Evolutionary conservation across 2,888 invertebrate genomes (phyloP).

Genomic region (Cantharis rustica): DNA sequence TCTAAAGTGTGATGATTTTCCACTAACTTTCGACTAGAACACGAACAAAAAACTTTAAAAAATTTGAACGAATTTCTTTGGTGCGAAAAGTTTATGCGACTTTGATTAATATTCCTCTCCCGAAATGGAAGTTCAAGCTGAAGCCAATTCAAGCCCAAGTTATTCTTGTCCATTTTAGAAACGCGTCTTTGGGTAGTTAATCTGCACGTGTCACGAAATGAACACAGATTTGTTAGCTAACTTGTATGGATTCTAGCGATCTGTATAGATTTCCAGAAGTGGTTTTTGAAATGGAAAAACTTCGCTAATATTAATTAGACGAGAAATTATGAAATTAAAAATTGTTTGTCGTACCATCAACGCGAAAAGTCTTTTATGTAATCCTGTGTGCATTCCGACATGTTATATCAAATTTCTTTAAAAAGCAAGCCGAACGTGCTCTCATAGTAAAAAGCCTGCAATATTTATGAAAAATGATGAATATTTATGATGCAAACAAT

Average conservation of each 20-base stretch:
- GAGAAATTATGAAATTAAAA: conserved; percentile 4
- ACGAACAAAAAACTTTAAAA: conserved; percentile 7
- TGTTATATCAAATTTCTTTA: conserved; percentile 3
- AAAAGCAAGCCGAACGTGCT: conserved; percentile 1
- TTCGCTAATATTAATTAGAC: conserved; percentile 16
- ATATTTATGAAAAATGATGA: conserved; percentile 12
- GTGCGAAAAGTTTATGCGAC: conserved; percentile 24
- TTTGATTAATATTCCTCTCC: conserved; percentile 27
- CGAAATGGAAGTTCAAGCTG: conserved; percentile 13
- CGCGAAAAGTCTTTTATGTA: background rate
- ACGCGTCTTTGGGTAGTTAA: conserved; percentile 33
- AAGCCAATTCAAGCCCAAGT: conserved; percentile 32
- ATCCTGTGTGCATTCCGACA: background rate
- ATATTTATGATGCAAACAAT: conserved; percentile 22
- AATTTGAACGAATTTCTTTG: conserved; percentile 14
- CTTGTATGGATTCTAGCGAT: conserved; percentile 21
- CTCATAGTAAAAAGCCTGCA: background rate
- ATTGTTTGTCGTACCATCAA: background rate
- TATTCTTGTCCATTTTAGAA: conserved; percentile 34
- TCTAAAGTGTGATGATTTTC: background rate
- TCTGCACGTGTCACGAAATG: conserved; percentile 36
- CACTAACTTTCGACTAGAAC: conserved; percentile 1
- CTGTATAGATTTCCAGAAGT: conserved; percentile 16
- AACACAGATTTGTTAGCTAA: conserved; percentile 34
- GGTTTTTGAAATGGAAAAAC: conserved; percentile 23